phyloP scores from a whole-genome alignment of 2,797 vertebrate species.

The Masticophis lateralis region DNA sequence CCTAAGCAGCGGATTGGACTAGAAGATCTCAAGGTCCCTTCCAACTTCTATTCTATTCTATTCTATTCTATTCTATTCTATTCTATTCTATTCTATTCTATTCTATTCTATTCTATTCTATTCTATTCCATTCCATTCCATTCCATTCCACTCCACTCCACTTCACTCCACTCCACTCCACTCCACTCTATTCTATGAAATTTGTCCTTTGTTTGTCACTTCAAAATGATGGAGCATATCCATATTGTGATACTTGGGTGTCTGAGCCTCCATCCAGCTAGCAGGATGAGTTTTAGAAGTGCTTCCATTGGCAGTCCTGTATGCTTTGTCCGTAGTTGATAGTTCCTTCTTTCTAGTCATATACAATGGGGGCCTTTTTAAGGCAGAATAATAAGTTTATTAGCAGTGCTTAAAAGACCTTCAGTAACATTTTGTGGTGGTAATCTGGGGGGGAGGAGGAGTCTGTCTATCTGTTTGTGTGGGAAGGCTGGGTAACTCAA shows the following conservation, averaged over 20 bases:
- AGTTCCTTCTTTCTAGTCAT: not conserved
- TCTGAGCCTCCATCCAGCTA: not conserved
- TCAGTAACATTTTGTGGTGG: not conserved
- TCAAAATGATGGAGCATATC: not conserved
- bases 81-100: too few species aligned
- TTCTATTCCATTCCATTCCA: too few species aligned
- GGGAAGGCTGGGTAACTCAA: not conserved
- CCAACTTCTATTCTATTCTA: too few species aligned
- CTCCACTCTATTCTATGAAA: not conserved
- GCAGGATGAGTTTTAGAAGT: not conserved
- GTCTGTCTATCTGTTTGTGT: not conserved
- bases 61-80: too few species aligned
- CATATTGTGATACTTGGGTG: not conserved
- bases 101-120: too few species aligned
- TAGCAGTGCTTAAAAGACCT: not conserved
- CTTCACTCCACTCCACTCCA: too few species aligned
- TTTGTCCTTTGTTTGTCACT: not conserved
- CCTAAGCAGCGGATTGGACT: too few species aligned
- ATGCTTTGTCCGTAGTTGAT: not conserved
- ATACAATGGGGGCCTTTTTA: not conserved
- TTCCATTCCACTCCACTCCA: too few species aligned
- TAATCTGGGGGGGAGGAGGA: fast-evolving
- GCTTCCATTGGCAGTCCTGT: not conserved
- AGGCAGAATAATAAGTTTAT: not conserved
- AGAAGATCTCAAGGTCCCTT: too few species aligned